phyloP scores from a whole-genome alignment of 2,113 vertebrate genomes.

The Diglossa brunneiventris region DNA sequence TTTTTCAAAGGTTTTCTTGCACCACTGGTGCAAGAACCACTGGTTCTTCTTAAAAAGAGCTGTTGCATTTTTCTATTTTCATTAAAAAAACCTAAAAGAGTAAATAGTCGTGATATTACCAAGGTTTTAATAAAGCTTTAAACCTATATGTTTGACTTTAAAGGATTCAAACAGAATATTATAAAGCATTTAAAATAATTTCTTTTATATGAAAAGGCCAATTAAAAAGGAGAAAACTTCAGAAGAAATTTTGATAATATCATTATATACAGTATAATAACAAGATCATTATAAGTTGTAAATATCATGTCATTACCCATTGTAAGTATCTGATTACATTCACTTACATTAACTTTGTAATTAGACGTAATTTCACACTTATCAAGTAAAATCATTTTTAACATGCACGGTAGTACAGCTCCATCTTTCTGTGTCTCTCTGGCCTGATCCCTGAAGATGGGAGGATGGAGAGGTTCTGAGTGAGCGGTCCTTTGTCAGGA shows the following conservation, averaged over 20 bases:
- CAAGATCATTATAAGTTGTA: conserved; percentile 58
- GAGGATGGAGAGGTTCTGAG: not conserved
- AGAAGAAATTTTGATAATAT: conserved; percentile 61
- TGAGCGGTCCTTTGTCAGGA: not conserved
- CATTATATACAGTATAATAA: conserved; percentile 66
- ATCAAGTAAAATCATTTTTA: conserved; percentile 40
- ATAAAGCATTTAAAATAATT: conserved; percentile 58
- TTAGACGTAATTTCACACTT: conserved; percentile 68
- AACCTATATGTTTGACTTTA: conserved; percentile 53
- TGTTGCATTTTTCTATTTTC: conserved; percentile 44
- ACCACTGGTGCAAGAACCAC: no score
- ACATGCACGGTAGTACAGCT: not conserved
- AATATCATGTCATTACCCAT: conserved; percentile 66
- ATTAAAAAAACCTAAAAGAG: not conserved
- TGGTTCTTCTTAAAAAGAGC: conserved; percentile 70
- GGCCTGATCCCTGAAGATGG: not conserved
- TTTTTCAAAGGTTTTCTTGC: conserved; percentile 59
- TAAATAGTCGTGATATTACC: conserved; percentile 60
- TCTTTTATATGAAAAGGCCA: conserved; percentile 42
- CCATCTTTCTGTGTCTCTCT: not conserved
- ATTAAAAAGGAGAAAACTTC: conserved; percentile 64
- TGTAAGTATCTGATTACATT: conserved; percentile 74
- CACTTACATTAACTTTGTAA: conserved; percentile 73
- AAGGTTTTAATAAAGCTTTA: conserved; percentile 33
- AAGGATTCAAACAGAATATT: conserved; percentile 2